Conservation (phyloP, 2,113 vertebrate species). For the Emydura subglobosa region DNA sequence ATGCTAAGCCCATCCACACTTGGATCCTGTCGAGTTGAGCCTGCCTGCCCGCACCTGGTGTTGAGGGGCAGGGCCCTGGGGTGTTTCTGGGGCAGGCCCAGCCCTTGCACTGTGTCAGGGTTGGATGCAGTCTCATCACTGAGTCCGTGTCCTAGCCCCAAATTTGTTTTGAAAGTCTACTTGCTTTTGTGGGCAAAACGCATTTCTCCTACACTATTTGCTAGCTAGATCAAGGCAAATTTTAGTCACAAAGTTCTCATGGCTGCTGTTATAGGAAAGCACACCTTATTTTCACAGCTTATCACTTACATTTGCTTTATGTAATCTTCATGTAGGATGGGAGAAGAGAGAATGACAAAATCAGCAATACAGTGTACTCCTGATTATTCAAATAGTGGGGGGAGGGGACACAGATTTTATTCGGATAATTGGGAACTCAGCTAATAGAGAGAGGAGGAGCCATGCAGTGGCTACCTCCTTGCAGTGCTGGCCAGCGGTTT, state of each 20-base stretch:
- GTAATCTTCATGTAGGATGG: neutral
- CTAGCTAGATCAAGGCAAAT: neutral
- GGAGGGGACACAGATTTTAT: neutral
- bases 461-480: neutral
- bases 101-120: too few species aligned
- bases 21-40: too few species aligned
- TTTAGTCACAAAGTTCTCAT: slow-evolving; percentile 23
- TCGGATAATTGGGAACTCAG: neutral
- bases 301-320: slow-evolving; percentile 6
- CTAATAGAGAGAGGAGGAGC: neutral
- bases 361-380: neutral
- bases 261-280: slow-evolving; percentile 14
- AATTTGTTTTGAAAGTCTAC: slow-evolving; percentile 4
- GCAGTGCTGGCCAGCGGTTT: neutral
- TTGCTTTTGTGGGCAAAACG: neutral
- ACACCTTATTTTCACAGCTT: neutral
- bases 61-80: too few species aligned
- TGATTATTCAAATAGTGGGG: neutral
- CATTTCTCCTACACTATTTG: neutral
- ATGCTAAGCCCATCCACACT: too few species aligned
- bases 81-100: too few species aligned
- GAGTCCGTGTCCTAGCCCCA: neutral
- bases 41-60: too few species aligned
- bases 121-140: too few species aligned
- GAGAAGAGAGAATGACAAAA: neutral